Evolutionary conservation across 2,113 vertebrate genomes (phyloP).

Genomic region (Falco punctatus): DNA sequence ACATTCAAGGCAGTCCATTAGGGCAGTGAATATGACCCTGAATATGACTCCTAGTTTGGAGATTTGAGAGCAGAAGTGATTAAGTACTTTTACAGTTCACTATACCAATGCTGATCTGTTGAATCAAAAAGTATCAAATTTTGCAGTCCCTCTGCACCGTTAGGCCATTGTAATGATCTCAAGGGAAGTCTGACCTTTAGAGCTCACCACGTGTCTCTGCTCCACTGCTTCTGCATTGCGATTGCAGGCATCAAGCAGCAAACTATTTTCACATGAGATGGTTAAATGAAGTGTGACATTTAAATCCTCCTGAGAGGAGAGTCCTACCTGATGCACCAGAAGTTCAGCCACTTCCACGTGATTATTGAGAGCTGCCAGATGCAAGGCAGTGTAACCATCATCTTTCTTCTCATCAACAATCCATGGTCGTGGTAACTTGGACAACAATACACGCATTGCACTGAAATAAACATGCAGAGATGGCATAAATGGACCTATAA

Average conservation of each 20-base stretch:
- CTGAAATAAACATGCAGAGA: constrained; percentile 72
- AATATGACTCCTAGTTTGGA: not conserved
- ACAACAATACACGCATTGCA: constrained; percentile 96
- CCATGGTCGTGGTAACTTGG: constrained; percentile 96
- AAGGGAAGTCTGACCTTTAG: not conserved
- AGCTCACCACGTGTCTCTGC: not conserved
- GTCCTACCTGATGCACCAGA: constrained; percentile 93
- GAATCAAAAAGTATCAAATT: not conserved
- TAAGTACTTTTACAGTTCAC: not conserved
- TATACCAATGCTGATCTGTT: not conserved
- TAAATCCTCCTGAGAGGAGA: not conserved
- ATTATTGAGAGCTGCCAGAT: constrained; percentile 98
- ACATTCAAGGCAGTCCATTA: not conserved
- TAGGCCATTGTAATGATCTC: not conserved
- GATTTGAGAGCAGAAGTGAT: not conserved
- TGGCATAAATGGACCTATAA: not conserved
- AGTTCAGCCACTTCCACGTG: constrained; percentile 98
- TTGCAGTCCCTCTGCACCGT: not conserved
- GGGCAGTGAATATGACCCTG: not conserved
- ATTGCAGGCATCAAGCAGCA: not conserved
- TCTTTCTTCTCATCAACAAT: constrained; percentile 99
- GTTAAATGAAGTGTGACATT: constrained; percentile 1
- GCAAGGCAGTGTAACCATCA: constrained; percentile 96
- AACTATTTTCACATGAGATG: not conserved
- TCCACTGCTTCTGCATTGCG: not conserved